Percentiles rank a stretch among this genome's conserved stretches.
Conservation (phyloP, 2,888 invertebrate species). For the Torymus aiolomorphi region DNA sequence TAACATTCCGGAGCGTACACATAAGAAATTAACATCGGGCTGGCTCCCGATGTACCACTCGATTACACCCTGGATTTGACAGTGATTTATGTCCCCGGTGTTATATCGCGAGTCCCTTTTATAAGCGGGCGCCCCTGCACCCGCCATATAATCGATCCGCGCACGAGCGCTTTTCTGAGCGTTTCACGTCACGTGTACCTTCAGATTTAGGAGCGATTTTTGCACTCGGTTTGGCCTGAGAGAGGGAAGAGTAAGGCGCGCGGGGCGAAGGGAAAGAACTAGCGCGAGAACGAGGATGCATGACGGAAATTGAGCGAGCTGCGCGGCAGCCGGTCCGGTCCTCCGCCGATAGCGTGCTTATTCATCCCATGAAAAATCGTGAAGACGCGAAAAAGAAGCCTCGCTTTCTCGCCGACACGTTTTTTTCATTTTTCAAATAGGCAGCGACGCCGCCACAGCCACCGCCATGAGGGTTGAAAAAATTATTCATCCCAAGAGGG, state of each 20-base stretch:
- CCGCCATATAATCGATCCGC: constrained; percentile 52
- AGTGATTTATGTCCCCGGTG: constrained; percentile 70
- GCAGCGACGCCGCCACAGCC: background rate
- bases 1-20: constrained; percentile 43
- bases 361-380: constrained; percentile 52
- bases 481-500: constrained; percentile 53
- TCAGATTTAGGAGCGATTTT: constrained; percentile 55
- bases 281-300: constrained; percentile 35
- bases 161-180: constrained; percentile 45
- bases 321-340: constrained; percentile 19
- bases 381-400: constrained; percentile 36
- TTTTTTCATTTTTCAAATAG: constrained; percentile 49
- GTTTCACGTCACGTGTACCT: constrained; percentile 53
- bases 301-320: constrained; percentile 53
- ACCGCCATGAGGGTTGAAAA: constrained; percentile 22
- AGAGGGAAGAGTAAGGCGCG: background rate
- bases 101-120: constrained; percentile 61
- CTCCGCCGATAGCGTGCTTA: constrained; percentile 41
- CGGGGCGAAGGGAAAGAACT: background rate
- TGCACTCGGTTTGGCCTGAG: constrained; percentile 41
- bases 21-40: constrained; percentile 49
- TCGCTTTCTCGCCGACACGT: constrained; percentile 15
- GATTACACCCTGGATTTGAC: constrained; percentile 70
- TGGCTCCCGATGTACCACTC: constrained; percentile 63
- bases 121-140: constrained; percentile 26